Percentiles rank a stretch among this genome's conserved stretches.
phyloP scores from a whole-genome alignment of 2,888 invertebrate genomes.

The Homarus gammarus region DNA sequence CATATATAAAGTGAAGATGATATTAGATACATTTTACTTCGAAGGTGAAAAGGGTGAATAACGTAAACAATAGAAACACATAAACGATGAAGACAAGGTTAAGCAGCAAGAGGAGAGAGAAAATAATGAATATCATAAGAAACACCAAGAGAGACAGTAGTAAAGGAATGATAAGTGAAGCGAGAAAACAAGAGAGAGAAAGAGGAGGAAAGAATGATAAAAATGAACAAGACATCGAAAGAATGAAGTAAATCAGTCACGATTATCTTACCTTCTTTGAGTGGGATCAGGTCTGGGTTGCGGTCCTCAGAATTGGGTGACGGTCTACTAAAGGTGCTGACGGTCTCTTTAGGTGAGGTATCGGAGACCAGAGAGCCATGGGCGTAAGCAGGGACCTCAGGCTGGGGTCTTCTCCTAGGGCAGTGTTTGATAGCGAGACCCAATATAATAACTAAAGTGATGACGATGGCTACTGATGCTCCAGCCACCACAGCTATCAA shows the following conservation, averaged over 20 bases:
- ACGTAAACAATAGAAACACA: too few relatives aligned
- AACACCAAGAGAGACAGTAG: too few relatives aligned
- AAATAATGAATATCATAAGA: too few relatives aligned
- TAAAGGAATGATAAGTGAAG: too few relatives aligned
- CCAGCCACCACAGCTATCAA: conserved; percentile 52
- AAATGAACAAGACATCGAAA: too few relatives aligned
- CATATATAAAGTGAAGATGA: too few relatives aligned
- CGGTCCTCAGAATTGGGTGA: conserved; percentile 58
- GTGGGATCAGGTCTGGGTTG: conserved; percentile 57
- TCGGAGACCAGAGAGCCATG: conserved; percentile 52
- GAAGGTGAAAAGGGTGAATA: too few relatives aligned
- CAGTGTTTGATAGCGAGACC: conserved; percentile 55
- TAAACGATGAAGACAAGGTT: too few relatives aligned
- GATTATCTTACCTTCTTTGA: conserved; percentile 55
- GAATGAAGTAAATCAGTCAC: too few relatives aligned
- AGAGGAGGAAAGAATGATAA: not conserved
- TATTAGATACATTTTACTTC: too few relatives aligned
- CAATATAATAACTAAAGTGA: conserved; percentile 43
- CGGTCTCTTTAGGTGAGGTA: conserved; percentile 50
- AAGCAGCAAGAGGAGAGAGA: too few relatives aligned
- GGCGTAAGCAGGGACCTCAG: conserved; percentile 16
- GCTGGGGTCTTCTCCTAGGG: conserved; percentile 28
- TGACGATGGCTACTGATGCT: conserved; percentile 38
- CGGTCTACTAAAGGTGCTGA: conserved; percentile 55
- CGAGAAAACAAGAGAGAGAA: not conserved